These are phyloP conservation scores for Scleropages formosus DNA, from an alignment of 2,797 vertebrate genomes.

Conservation along the genomic window DNA sequence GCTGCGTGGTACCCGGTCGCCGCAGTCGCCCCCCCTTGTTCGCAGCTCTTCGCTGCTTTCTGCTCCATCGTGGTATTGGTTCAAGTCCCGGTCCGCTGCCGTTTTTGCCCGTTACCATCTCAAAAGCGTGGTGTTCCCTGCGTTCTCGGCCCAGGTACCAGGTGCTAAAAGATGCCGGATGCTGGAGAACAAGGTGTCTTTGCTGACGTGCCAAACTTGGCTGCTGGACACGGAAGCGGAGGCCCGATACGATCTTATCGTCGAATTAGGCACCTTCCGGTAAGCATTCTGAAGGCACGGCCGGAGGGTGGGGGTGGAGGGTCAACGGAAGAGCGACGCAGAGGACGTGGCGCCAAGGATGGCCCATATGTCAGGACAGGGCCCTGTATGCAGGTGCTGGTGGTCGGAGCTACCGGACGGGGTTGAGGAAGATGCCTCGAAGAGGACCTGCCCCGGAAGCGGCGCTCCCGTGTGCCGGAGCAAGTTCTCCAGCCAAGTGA, in stretches of 20 bases:
- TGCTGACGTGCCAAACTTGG: neutral
- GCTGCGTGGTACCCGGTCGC: neutral
- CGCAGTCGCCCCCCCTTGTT: neutral
- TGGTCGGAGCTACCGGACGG: neutral
- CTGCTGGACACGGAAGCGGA: neutral
- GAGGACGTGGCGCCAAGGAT: constrained; percentile 14
- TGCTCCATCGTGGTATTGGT: too few relatives aligned
- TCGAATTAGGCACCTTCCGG: neutral
- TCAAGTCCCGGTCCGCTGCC: neutral
- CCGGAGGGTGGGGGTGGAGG: neutral
- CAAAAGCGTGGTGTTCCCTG: too few relatives aligned
- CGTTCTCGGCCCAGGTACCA: too few relatives aligned
- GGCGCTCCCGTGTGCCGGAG: neutral
- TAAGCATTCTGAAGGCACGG: constrained; percentile 10
- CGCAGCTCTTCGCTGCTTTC: neutral
- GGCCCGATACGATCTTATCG: neutral
- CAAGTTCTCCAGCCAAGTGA: neutral
- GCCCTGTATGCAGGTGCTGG: constrained; percentile 4
- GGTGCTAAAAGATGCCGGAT: too few relatives aligned
- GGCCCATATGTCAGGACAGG: constrained; percentile 30
- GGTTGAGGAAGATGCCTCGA: constrained; percentile 2
- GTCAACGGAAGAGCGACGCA: neutral
- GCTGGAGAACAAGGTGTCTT: neutral
- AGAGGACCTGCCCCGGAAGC: neutral
- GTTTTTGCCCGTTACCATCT: neutral